Base-by-base conservation (phyloP, 2,888 invertebrate genomes). In the Amblyteles armatorius region DNA sequence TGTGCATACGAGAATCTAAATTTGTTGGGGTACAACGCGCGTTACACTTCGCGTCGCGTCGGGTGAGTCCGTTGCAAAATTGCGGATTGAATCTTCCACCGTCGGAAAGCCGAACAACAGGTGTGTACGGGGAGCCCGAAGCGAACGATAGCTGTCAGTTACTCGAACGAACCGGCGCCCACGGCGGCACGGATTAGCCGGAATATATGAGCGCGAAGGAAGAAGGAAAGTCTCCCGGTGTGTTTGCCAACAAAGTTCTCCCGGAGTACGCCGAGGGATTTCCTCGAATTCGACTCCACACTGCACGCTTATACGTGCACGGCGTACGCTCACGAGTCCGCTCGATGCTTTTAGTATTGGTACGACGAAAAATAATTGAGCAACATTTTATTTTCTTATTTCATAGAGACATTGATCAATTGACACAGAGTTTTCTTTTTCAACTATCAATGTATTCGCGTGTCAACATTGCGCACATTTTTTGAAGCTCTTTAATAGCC, bases 221-320 rank as follows among this genome's bases (percentile, higher is more conserved):
- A 52, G 48, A 50, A 71, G 33, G 48, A 60, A 40, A 57, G 48
- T 33, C 79, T 60, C 48, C 40, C 22, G 26, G 63, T 71, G 29
- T 74, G 84, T 84, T 84, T 84, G 84, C 84, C 84, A 81, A 84
- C 84, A 81, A 84, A 84, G 73, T 81, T 72, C 52, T 74, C 52
- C 40, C 73, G 52, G 68, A 16, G 52, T 63, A 52, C 19, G 22
- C n/a, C 19, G 55, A 55, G 81, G 50, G 33, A 55, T 63, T 55
- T 78, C 16, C 68, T 55, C 63, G 69, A 78, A 74, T 78, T 48
- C 33, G 63, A 73, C 65, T 50, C 48, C 48, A 22, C 40, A 48
- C 57, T 60, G 13, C 29, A 73, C 26, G 16, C 26, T 7, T n/a
- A 40, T 50, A 3, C 72, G 40, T 16, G 22, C 9, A 22, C 33